Evolutionary conservation across 2,797 vertebrate genomes (phyloP).

Genomic region (Sebastes kiyomatsui): DNA sequence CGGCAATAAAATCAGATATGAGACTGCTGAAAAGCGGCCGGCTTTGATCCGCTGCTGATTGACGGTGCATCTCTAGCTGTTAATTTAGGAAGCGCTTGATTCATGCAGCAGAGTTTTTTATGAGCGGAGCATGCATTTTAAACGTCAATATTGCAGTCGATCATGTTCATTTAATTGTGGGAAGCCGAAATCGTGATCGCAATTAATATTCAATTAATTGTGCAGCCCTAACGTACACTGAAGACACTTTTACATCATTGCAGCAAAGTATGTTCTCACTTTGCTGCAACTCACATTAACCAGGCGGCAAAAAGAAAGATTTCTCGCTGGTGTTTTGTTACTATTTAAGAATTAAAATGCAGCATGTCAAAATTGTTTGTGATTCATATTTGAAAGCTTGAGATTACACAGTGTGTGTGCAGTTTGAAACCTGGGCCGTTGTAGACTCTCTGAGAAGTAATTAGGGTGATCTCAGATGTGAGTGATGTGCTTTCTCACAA

Average conservation of each 20-base stretch:
- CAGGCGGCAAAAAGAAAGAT: neutral
- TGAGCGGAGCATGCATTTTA: no score
- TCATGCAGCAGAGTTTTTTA: neutral
- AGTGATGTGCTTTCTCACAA: neutral
- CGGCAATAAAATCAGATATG: no score
- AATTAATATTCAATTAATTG: no score
- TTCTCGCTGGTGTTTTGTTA: neutral
- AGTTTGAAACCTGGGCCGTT: neutral
- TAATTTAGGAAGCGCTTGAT: no score
- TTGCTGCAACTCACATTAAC: neutral
- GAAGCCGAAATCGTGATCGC: no score
- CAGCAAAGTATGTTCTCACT: neutral
- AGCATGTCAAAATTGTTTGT: neutral
- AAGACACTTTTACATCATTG: neutral
- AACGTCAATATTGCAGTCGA: no score
- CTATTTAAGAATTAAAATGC: neutral
- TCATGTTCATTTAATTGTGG: no score
- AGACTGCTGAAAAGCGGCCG: no score
- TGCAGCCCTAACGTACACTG: neutral
- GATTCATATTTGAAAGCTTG: neutral
- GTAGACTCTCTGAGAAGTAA: conserved; percentile 1
- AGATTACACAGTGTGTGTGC: neutral
- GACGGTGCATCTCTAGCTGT: no score
- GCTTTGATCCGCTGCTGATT: no score
- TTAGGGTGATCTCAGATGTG: neutral